phyloP scores from a whole-genome alignment of 2,797 vertebrate genomes.

The Trachurus trachurus region DNA sequence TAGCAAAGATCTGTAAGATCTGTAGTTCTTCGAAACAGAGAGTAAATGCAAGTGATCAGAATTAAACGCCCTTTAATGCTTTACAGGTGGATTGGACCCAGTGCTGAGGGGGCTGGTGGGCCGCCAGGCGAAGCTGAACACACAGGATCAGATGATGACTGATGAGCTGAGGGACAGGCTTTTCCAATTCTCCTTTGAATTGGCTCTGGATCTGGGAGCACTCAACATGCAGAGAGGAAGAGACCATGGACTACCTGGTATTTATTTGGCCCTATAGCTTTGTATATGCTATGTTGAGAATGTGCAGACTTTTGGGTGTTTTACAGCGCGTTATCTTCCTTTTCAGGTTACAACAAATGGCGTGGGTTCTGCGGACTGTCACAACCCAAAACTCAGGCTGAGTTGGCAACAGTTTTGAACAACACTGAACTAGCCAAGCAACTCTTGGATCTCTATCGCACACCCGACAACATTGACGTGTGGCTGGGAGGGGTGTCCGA shows the following conservation, averaged over 20 bases:
- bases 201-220: slow-evolving; percentile 88
- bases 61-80: neutral
- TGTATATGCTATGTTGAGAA: neutral
- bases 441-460: slow-evolving; percentile 87
- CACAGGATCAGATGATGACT: slow-evolving; percentile 73
- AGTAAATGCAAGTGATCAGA: neutral
- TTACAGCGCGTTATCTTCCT: neutral
- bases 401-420: slow-evolving; percentile 85
- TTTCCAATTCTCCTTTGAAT: slow-evolving; percentile 66
- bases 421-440: slow-evolving; percentile 71
- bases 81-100: slow-evolving; percentile 84
- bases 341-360: slow-evolving; percentile 91
- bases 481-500: slow-evolving; percentile 90
- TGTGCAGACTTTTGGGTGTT: neutral
- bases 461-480: slow-evolving; percentile 89
- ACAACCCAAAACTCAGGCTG: slow-evolving; percentile 68
- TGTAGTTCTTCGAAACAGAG: neutral
- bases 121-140: slow-evolving; percentile 78
- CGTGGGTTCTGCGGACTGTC: slow-evolving; percentile 89
- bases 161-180: slow-evolving; percentile 80
- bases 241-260: slow-evolving; percentile 92
- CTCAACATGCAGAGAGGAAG: slow-evolving; percentile 91
- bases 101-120: slow-evolving; percentile 81
- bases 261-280: neutral
- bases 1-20: neutral